Percentiles rank a stretch among this genome's conserved stretches.
These are phyloP conservation scores for Brachionus rubens DNA, from an alignment of 1,140 invertebrate genomes.

Conservation along the genomic window DNA sequence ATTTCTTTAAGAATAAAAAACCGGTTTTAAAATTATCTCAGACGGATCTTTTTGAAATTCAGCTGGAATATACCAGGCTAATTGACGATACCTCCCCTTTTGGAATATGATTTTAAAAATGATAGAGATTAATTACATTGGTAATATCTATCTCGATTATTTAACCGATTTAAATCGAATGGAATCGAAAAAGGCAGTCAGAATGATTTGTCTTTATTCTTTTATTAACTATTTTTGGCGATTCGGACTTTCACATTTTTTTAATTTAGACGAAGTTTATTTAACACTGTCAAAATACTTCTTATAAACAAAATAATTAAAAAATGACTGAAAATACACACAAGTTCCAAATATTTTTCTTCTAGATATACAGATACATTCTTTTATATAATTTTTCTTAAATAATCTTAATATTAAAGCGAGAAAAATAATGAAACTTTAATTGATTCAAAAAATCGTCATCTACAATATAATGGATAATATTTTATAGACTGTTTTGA, in stretches of 20 bases:
- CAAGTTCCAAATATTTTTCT: not conserved
- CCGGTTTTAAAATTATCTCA: no score
- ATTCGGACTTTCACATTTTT: not conserved
- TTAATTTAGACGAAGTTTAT: not conserved
- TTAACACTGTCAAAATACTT: not conserved
- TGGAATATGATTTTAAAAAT: not conserved
- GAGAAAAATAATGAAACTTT: not conserved
- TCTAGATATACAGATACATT: not conserved
- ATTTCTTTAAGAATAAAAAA: no score
- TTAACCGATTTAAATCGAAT: not conserved
- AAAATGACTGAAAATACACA: not conserved
- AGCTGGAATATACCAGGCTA: no score
- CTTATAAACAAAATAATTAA: not conserved
- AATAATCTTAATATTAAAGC: not conserved
- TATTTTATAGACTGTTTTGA: not conserved
- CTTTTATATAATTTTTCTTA: not conserved
- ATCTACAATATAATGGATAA: not conserved
- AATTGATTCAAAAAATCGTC: not conserved
- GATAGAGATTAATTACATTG: no score
- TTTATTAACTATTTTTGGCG: not conserved
- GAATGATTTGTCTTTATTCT: not conserved
- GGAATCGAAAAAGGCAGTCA: no score
- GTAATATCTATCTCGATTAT: not conserved
- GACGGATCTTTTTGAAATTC: no score
- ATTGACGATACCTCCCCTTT: not conserved